These are phyloP conservation scores for Aplodontia rufa DNA, from an alignment of 2,113 vertebrate genomes.

Conservation along the genomic window DNA sequence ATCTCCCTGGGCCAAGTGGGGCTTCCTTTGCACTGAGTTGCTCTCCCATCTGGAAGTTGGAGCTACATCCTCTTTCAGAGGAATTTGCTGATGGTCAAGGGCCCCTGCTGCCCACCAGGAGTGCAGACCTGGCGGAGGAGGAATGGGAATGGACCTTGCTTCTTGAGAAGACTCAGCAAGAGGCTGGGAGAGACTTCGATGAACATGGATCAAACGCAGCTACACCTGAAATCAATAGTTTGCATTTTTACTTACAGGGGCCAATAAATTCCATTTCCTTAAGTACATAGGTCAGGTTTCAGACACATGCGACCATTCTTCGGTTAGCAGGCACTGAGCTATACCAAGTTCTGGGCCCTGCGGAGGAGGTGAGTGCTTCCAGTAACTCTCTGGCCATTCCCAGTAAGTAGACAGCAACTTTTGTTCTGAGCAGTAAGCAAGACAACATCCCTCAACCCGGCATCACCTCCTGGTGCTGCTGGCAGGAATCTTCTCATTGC, in stretches of 20 bases:
- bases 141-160: too few relatives aligned
- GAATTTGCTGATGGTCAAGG: not conserved
- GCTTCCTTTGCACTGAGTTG: not conserved
- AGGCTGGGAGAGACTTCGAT: not conserved
- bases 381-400: fast-evolving
- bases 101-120: not conserved
- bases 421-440: not conserved
- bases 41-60: too few relatives aligned
- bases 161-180: not conserved
- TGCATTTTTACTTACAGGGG: not conserved
- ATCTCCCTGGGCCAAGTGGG: not conserved
- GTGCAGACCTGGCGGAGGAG: fast-evolving
- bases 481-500: not conserved
- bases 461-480: too few relatives aligned
- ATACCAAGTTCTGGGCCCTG: not conserved
- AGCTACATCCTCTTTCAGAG: fast-evolving
- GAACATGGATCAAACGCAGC: too few relatives aligned
- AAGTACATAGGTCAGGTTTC: too few relatives aligned
- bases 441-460: not conserved
- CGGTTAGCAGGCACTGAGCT: not conserved
- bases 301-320: not conserved
- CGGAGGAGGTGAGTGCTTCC: not conserved
- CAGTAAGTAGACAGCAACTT: too few relatives aligned
- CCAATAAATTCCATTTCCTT: not conserved
- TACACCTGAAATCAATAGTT: fast-evolving